Evolutionary conservation across 1,140 invertebrate genomes (phyloP), one percentile per base, ranked within the genome.

Genomic region (Meloidogyne floridensis): DNA sequence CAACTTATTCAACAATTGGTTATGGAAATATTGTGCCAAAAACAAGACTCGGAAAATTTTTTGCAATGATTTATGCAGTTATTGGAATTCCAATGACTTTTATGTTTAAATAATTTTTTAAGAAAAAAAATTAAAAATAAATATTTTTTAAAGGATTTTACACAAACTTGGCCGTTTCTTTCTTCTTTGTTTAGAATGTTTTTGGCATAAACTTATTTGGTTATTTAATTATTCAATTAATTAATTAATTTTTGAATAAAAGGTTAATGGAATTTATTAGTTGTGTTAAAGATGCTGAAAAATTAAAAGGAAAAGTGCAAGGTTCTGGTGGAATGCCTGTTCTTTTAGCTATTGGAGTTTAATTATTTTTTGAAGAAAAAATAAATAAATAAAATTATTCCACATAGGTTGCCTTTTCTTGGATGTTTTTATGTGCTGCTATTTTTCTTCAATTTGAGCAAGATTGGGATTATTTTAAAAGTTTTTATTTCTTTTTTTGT

Each of bases 401-500:
- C 32, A 32, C 32, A 83, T 42, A 82, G 42, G 72, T 73, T 73
- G 72, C 51, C 15, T 53, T 47, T 42, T 73, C 88, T 0, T 88
- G 87, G 87, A 88, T 88, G 89, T 89, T 89, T 85, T 80, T 89
- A 53, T 89, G 88, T 82, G 88, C 88, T 43, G 88, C 89, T 47
- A 89, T 89, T 13, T 89, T 90, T 73, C 78, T 89, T 15, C 54
- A 86, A 80, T 90, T 89, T 70, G 88, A 89, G 80, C 83, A 90
- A 70, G 88, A 90, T 76, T 89, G 89, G 88, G 88, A 89, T 74
- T 89, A 89, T 78, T 89, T 89, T 54, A 89, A 89, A 80, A 88
- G 87, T 79, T 89, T 89, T 72, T 89, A 90, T 76, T 89, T 89
- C 75, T 89, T 89, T 75, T 89, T 89, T 76, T 89, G 87, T 79